Conservation (phyloP, 2,797 vertebrate species). For the Pseudotriccus pelzelni region DNA sequence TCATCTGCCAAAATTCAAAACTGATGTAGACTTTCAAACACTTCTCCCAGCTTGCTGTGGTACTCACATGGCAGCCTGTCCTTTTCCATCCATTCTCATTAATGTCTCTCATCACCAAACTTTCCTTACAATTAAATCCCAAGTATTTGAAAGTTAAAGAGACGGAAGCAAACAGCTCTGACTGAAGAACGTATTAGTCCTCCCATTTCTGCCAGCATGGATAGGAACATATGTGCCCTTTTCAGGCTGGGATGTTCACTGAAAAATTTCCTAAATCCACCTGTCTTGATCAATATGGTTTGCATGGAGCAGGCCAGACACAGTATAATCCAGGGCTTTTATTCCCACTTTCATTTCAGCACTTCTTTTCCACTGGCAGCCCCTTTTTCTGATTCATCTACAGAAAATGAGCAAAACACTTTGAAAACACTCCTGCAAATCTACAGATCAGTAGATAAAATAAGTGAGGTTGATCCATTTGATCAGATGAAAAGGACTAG, state of each 20-base stretch:
- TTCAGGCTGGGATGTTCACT: background rate
- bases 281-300: background rate
- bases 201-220: background rate
- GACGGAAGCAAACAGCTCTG: background rate
- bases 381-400: background rate
- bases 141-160: background rate
- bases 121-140: background rate
- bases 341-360: background rate
- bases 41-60: background rate
- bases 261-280: background rate
- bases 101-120: background rate
- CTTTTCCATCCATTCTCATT: background rate
- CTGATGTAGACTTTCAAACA: background rate
- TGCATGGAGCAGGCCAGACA: background rate
- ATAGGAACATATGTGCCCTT: background rate
- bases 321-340: background rate
- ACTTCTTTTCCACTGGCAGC: background rate
- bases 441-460: background rate
- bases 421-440: background rate
- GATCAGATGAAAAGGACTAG: background rate
- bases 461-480: background rate
- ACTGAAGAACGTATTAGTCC: background rate
- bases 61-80: background rate
- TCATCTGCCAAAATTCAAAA: background rate
- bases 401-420: background rate